phyloP scores from a whole-genome alignment of 2,113 vertebrate species.

The Phylloscopus trochiloides region DNA sequence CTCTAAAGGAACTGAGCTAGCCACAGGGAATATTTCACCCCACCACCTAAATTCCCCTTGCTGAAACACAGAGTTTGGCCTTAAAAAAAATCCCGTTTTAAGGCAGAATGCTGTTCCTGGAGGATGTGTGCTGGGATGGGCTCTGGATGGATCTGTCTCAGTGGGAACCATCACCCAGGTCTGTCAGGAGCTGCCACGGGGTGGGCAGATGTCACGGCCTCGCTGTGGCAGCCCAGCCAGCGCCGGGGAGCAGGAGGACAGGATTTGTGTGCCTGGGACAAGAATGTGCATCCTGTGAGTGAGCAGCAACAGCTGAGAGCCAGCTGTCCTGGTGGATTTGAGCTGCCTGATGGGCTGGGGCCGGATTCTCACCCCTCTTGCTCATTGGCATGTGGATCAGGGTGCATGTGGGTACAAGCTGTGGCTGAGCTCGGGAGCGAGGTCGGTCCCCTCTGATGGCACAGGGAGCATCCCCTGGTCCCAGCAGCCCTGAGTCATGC shows the following conservation, averaged over 20 bases:
- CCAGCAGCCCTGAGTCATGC: neutral
- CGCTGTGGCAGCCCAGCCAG: accelerated
- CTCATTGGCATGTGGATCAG: neutral
- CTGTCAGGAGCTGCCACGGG: neutral
- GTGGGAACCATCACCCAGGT: neutral
- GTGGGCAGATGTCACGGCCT: accelerated
- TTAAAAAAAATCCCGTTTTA: neutral
- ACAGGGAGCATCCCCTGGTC: neutral
- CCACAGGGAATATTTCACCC: no score
- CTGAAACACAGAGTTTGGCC: neutral
- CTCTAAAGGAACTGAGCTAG: no score
- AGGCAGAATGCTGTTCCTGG: neutral
- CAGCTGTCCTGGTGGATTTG: slow-evolving; percentile 45
- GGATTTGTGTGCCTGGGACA: neutral
- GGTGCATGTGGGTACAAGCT: neutral
- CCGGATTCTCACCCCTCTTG: neutral
- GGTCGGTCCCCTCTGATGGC: neutral
- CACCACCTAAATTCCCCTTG: neutral
- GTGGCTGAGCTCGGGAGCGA: neutral
- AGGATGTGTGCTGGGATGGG: neutral
- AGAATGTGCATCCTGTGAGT: neutral
- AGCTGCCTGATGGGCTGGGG: neutral
- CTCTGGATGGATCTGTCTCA: neutral
- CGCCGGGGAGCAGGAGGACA: neutral
- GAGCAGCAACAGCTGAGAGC: slow-evolving; percentile 53